These are phyloP conservation scores for Irena cyanogastra DNA, from an alignment of 2,113 vertebrate genomes.

Conservation along the genomic window DNA sequence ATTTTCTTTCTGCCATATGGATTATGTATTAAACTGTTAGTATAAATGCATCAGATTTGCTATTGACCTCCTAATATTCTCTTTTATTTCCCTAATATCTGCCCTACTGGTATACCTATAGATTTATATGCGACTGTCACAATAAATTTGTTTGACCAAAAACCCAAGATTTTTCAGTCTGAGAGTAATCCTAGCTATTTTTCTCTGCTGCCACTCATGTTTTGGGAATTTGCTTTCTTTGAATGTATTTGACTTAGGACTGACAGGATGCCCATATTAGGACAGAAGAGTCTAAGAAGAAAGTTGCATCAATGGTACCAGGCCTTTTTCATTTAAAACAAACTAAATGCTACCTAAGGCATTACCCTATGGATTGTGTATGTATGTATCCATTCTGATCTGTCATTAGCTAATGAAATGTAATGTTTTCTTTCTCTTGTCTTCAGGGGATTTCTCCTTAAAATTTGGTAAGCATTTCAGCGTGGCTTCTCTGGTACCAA, in stretches of 20 bases:
- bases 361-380: neutral
- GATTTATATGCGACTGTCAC: neutral
- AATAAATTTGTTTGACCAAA: neutral
- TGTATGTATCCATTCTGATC: neutral
- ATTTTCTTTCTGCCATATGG: neutral
- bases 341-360: neutral
- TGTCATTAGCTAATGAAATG: neutral
- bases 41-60: neutral
- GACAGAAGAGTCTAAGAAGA: neutral
- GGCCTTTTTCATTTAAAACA: neutral
- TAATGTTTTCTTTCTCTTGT: neutral
- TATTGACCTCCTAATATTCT: neutral
- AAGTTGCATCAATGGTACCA: neutral
- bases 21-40: neutral
- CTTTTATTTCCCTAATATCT: neutral
- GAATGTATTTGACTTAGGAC: neutral
- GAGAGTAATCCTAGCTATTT: neutral
- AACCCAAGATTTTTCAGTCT: neutral
- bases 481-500: neutral
- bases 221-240: neutral
- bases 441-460: neutral
- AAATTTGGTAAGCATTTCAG: neutral
- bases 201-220: neutral
- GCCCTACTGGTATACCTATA: neutral
- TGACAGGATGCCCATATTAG: neutral